Conservation (phyloP, 2,888 invertebrate genomes). For the Tinea semifulvella region DNA sequence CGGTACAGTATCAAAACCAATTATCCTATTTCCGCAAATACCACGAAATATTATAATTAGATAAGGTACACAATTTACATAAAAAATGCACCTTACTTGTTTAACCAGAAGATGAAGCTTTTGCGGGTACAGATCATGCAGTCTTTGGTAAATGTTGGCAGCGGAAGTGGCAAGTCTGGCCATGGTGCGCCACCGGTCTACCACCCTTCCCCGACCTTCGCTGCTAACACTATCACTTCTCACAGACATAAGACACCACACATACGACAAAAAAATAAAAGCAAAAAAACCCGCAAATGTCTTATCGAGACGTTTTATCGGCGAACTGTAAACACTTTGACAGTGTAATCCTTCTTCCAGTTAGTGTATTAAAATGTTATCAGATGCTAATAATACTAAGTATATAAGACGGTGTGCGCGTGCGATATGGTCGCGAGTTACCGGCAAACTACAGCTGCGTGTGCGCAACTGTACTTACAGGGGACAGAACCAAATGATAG, state of each 20-base stretch:
- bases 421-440: constrained; percentile 9
- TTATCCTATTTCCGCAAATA: no score
- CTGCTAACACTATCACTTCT: neutral
- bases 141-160: constrained; percentile 47
- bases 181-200: constrained; percentile 28
- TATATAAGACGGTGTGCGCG: neutral
- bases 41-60: no score
- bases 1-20: no score
- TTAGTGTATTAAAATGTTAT: constrained; percentile 11
- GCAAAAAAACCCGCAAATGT: neutral
- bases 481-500: constrained; percentile 2
- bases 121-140: constrained; percentile 54
- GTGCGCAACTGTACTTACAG: constrained; percentile 1
- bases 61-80: no score
- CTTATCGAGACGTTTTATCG: constrained; percentile 1
- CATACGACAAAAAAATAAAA: neutral
- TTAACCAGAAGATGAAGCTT: constrained; percentile 39
- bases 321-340: constrained; percentile 9
- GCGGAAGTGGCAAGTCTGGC: constrained; percentile 49
- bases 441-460: neutral
- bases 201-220: constrained; percentile 16
- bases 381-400: constrained; percentile 1
- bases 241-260: constrained; percentile 9
- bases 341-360: constrained; percentile 11
- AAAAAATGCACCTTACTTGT: constrained; percentile 32